Evolutionary conservation across 2,797 vertebrate genomes (phyloP), one percentile per base, ranked within the genome.

Genomic region (Poeciliopsis presidionis): DNA sequence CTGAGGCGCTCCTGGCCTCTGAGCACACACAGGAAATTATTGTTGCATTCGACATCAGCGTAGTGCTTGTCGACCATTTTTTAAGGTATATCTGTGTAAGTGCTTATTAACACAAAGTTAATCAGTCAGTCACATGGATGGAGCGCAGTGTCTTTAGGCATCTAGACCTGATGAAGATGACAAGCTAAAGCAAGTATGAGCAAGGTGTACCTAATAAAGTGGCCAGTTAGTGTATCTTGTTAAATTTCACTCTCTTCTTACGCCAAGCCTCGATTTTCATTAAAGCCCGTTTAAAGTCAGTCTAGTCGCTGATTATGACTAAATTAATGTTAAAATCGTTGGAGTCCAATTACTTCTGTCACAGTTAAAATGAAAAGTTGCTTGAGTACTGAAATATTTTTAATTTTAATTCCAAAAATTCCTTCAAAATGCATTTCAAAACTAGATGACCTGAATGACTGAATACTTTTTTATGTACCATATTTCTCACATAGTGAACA

Each of bases 381-480:
- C 3, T 39, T 65, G 11, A 25, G 22, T 14, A 8, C 36, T 72
- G 74, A 76, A 57, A 18, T 71, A 59, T 79, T 70, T 81, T 51
- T 76, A 16, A 0, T 85, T 83, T 84, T 80, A 73, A 84, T 86
- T 78, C 82, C 36, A 0, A 0, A 39, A 20, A 22, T 75, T 73
- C 39, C 33, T 33, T 74, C 22, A 5, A 59, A 75, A 59, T 46
- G 4, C 18, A 41, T 69, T 69, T 69, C 28, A 36, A 63, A 63
- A 18, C 59, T 14, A 61, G 30, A 61, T 3, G 33, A 61, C 16
- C 30, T 61, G 30, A 61, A 61, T 61, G 59, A 57, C n/a, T 57
- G 11, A 28, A 59, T 28, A 28, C 9, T 12, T 4, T 39, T 18
- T 65, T n/a, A 33, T 43, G 49, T 22, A 51, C 20, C 12, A 57